Evolutionary conservation across 2,113 vertebrate genomes (phyloP).

Genomic region (Laterallus jamaicensis): DNA sequence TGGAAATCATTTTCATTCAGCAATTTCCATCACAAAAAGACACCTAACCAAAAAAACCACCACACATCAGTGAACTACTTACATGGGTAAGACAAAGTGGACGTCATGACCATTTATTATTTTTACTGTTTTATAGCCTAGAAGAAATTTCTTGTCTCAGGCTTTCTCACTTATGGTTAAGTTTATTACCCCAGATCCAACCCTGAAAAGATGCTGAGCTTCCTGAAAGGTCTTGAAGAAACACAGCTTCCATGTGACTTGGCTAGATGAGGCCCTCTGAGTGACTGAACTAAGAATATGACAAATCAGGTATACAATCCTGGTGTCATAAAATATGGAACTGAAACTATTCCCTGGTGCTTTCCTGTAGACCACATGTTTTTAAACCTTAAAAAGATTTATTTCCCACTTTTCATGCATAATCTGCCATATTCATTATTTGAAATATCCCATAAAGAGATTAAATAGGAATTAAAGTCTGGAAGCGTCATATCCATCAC

Average conservation of each 20-base stretch:
- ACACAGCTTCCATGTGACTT: background rate
- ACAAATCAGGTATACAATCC: slow-evolving; percentile 40
- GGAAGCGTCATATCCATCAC: slow-evolving; percentile 59
- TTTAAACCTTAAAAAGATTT: slow-evolving; percentile 59
- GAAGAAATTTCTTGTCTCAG: background rate
- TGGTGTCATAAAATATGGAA: slow-evolving; percentile 36
- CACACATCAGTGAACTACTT: background rate
- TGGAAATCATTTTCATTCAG: background rate
- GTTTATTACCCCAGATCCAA: background rate
- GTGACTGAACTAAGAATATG: background rate
- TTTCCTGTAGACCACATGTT: slow-evolving; percentile 41
- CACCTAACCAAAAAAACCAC: background rate
- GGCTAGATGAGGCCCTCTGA: background rate
- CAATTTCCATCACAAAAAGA: background rate
- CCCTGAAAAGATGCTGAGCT: background rate
- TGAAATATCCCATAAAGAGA: slow-evolving; percentile 69
- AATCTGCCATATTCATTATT: slow-evolving; percentile 69
- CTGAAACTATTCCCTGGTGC: slow-evolving; percentile 19
- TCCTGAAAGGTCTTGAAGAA: background rate
- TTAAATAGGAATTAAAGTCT: slow-evolving; percentile 74
- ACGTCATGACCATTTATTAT: background rate
- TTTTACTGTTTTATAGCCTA: background rate
- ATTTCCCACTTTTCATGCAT: slow-evolving; percentile 61
- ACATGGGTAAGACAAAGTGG: background rate
- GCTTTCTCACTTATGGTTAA: background rate